Evolutionary conservation across 2,113 vertebrate species (phyloP), one percentile per base, ranked within the genome.

Genomic region (Theropithecus gelada): DNA sequence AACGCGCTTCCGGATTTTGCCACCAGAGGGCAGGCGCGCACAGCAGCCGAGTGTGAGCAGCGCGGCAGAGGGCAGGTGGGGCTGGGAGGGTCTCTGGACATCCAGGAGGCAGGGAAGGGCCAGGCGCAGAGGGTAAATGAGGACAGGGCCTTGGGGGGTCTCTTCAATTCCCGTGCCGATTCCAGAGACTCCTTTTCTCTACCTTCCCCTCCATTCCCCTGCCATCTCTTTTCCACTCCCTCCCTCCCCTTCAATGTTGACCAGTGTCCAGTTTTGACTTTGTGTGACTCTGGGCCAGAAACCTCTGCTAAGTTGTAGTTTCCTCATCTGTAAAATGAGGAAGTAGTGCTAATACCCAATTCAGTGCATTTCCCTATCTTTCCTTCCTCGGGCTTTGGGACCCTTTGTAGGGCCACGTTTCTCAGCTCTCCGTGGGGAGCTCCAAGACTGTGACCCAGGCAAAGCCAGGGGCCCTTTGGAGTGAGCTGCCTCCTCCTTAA

Each of bases 11-110:
- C 92, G 59, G 40, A 52, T 64, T 35, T 2, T 5, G 80, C 92
- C 98, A 95, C 89, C 43, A 97, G 97, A 89, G 96, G 98, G 90
- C 95, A 97, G 98, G 80, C 22, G 7, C 2, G 23, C 38, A 45
- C 88, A 86, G 92, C 88, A 13, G 96, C 79, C 1, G 40, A 8
- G 61, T 0, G 0, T 38, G 3, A 50, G 25, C 23, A 13, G 35
- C 7, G 52, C 61, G 8, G 8, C 7, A 2, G 38, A 55, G 43
- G 38, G 38, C 0, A 3, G 8, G 43, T 2, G 2, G 11, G 3
- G 17, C 2, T 0, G 23, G 23, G 17, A 45, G 59, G 50, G 45
- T n/a, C 14, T 5, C 61, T 10, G 23, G 14, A 32, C 0, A 1
- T 27, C 57, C 50, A n/a, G 27, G 23, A n/a, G 0, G 6, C 8